Evolutionary conservation across 2,888 invertebrate genomes (phyloP).

Genomic region (Apantesis nais): DNA sequence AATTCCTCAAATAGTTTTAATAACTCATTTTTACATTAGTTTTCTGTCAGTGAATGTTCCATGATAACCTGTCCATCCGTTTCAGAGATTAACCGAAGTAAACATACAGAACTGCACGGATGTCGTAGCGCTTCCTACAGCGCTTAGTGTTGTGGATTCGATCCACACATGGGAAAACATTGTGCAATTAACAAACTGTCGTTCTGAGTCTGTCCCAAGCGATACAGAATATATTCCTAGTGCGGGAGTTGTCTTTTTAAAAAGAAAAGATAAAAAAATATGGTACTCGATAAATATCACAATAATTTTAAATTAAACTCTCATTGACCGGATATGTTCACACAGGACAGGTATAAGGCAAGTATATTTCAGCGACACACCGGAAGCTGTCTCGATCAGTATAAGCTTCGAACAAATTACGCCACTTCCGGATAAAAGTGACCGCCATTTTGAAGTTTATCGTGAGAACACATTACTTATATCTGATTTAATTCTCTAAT

Average conservation of each 20-base stretch:
- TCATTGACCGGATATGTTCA: slow-evolving; percentile 46
- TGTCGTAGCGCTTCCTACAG: not conserved
- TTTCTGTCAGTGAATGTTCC: too few relatives aligned
- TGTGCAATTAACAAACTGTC: too few relatives aligned
- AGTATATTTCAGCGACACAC: slow-evolving; percentile 56
- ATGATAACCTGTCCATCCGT: too few relatives aligned
- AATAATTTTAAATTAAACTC: slow-evolving; percentile 22
- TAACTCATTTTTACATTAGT: too few relatives aligned
- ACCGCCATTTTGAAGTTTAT: slow-evolving; percentile 40
- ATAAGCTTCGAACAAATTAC: slow-evolving; percentile 74
- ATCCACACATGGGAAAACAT: not conserved
- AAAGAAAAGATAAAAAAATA: not conserved
- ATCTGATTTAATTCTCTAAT: slow-evolving; percentile 19
- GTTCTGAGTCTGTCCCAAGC: too few relatives aligned
- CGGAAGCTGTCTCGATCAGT: slow-evolving; percentile 72
- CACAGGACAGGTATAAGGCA: slow-evolving; percentile 42
- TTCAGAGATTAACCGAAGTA: too few relatives aligned
- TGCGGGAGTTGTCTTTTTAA: not conserved
- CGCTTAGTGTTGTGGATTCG: not conserved
- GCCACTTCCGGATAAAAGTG: slow-evolving; percentile 67
- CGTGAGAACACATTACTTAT: slow-evolving; percentile 47
- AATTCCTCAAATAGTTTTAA: too few relatives aligned
- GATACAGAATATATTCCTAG: not conserved
- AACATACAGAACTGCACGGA: not conserved
- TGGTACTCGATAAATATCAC: slow-evolving; percentile 19